Evolutionary conservation across 2,888 invertebrate genomes (phyloP), one percentile per base, ranked within the genome.

Genomic region (Ethmia dodecea): DNA sequence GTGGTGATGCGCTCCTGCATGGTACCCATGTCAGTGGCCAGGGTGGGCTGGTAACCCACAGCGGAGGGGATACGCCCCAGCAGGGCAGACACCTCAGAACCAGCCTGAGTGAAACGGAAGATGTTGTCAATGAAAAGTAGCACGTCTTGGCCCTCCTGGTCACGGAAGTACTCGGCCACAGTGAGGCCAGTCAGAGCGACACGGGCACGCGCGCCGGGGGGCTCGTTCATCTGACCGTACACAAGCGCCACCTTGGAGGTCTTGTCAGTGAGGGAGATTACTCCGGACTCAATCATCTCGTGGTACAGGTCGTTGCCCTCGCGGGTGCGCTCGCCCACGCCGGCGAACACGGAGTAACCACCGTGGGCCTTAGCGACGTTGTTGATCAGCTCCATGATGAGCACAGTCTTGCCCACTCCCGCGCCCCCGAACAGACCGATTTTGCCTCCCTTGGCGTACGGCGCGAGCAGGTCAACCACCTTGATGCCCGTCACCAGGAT

Each of bases 1-100:
- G 97, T 96, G 45, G 97, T 97, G 79, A 97, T 97, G 71, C 96
- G 90, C 81, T 98, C 97, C 90, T 98, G 97, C 97, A 97, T 96
- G 66, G 93, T 92, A 91, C 97, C 97, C 97, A 97, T 97, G 89
- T 97, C 97, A 69, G 97, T 97, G 60, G 96, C 96, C 73, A 97
- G 79, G n/a, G 97, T 98, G 33, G 97, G 97, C 73, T 98, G 97
- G 80, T 98, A 97, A 73, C 97, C 97, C 65, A 98, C 97, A 70
- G 97, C 97, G 38, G 94, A 95, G 52, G 97, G 97, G 67, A 98
- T 97, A 90, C 97, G 96, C 76, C 97, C 97, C 73, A 97, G 80
- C 84, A 97, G 84, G 48, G 97, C 97, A 54, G 97, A 98, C 66
- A 90, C 89, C 80, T 96, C 95, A 3, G 95, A 95, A 81, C 95